phyloP scores from a whole-genome alignment of 2,888 invertebrate species.

The Zhuqinia jingwanae region DNA sequence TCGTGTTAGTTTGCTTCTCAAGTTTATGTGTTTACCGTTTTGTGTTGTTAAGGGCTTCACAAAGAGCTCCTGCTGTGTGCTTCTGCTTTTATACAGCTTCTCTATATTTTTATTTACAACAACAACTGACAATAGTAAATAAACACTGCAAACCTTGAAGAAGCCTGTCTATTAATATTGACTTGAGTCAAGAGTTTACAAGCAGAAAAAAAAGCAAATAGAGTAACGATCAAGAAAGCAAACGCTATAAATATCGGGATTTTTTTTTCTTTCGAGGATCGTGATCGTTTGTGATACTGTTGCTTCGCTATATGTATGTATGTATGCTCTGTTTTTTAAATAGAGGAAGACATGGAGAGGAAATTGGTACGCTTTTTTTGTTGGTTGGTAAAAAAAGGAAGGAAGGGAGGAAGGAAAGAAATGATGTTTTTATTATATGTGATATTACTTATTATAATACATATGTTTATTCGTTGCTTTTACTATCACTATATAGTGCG shows the following conservation, averaged over 20 bases:
- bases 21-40: too few relatives aligned
- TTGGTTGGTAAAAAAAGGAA: neutral
- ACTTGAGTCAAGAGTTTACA: too few relatives aligned
- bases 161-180: too few relatives aligned
- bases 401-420: neutral
- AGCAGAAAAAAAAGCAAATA: too few relatives aligned
- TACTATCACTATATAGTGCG: too few relatives aligned
- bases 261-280: neutral
- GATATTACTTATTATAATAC: constrained; percentile 21
- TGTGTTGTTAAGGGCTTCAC: too few relatives aligned
- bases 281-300: neutral
- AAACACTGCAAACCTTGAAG: neutral
- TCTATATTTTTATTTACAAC: constrained; percentile 3
- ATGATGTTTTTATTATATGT: constrained; percentile 36
- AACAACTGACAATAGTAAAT: neutral
- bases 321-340: too few relatives aligned
- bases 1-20: neutral
- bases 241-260: too few relatives aligned
- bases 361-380: neutral
- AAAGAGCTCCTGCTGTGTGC: too few relatives aligned
- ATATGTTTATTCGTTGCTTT: neutral
- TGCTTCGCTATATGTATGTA: too few relatives aligned
- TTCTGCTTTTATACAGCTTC: too few relatives aligned
- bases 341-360: neutral
- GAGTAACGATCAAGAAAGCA: too few relatives aligned